phyloP scores from a whole-genome alignment of 2,113 vertebrate species.

The Sylvietta virens region DNA sequence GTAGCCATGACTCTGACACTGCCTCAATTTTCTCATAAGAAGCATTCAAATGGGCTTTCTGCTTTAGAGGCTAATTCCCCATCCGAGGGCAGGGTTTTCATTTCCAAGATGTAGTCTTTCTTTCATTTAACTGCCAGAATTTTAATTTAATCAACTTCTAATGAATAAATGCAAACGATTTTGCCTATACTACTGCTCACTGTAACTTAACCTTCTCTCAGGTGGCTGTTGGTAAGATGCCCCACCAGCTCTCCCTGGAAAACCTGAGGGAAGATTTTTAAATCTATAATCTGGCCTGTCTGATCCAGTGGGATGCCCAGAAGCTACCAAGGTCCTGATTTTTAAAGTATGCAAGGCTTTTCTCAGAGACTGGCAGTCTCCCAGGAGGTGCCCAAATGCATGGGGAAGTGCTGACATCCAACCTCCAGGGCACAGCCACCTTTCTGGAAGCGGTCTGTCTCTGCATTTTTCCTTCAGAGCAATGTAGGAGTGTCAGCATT shows the following conservation, averaged over 20 bases:
- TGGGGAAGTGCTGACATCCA: background rate
- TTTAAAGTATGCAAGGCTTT: background rate
- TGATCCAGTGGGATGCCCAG: background rate
- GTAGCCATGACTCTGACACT: background rate
- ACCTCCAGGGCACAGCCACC: background rate
- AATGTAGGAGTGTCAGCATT: background rate
- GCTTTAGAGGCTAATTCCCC: background rate
- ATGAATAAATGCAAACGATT: slow-evolving; percentile 1
- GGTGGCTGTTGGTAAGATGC: background rate
- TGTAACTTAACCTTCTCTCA: background rate
- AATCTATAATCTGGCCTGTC: background rate
- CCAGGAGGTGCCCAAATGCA: background rate
- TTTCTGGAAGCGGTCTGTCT: fast-evolving
- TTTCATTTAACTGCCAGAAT: slow-evolving; percentile 19
- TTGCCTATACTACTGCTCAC: background rate
- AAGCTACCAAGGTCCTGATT: background rate
- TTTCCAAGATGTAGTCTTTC: background rate
- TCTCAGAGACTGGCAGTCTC: background rate
- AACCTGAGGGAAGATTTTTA: background rate
- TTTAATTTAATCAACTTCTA: slow-evolving; percentile 4
- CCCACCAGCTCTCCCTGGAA: background rate
- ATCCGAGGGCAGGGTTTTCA: background rate
- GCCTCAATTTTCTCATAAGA: background rate
- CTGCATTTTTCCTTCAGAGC: background rate
- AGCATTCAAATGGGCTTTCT: background rate